phyloP scores from a whole-genome alignment of 2,113 vertebrate genomes.

The Eublepharis macularius region DNA sequence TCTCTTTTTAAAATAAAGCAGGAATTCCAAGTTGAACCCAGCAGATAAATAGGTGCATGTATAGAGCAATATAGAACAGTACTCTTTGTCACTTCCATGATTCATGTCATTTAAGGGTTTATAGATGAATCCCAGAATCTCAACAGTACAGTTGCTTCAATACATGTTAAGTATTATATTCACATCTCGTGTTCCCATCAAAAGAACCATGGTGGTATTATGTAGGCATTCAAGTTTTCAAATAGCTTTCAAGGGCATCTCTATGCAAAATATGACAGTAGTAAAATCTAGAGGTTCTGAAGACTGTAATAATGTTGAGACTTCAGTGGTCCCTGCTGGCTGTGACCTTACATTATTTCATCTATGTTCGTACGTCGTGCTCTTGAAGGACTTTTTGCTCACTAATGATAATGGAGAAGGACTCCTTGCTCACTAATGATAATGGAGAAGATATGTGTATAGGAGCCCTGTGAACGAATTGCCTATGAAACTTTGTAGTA shows the following conservation, averaged over 20 bases:
- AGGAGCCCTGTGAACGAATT: background rate
- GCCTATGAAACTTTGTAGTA: background rate
- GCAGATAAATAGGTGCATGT: background rate
- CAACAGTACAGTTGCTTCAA: background rate
- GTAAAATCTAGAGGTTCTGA: no score
- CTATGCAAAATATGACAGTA: no score
- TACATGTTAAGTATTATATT: background rate
- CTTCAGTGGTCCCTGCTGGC: no score
- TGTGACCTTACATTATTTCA: no score
- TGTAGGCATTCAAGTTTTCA: no score
- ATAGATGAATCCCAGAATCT: background rate
- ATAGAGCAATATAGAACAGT: background rate
- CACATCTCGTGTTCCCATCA: no score
- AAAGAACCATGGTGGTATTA: no score
- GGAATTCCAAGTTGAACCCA: background rate
- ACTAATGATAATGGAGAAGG: background rate
- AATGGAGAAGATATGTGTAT: background rate
- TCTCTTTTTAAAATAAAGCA: background rate
- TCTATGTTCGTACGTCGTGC: background rate
- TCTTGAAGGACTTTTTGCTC: no score
- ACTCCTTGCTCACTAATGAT: no score
- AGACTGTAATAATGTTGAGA: no score
- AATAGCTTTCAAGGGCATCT: no score
- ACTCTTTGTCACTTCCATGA: background rate
- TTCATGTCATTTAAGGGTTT: background rate